Evolutionary conservation across 2,888 invertebrate species (phyloP), one percentile per base, ranked within the genome.

Genomic region (Notocelia uddmanniana): DNA sequence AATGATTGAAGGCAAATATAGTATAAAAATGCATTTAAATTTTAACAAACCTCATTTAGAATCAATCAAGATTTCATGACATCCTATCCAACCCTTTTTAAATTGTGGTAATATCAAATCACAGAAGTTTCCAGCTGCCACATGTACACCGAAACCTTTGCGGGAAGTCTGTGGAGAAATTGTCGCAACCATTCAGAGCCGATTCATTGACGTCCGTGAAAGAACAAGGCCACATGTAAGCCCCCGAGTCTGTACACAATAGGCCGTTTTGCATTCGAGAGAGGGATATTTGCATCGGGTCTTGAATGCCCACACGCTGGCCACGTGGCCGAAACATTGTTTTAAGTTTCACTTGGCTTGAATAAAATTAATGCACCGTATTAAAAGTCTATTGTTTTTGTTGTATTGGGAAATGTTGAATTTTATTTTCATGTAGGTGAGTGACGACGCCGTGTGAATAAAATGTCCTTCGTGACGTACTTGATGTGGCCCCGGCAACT

Each of bases 271-370:
- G 26, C 34, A 63, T 21, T 19, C 19, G 19, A 54, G 23, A 37
- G 19, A 37, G 34, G 23, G 31, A 37, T 60, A 87, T 89, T 89
- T 84, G 83, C 83, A 83, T 84, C 41, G 31, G 67, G 23, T 50
- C 74, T 72, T 72, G 76, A 75, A 69, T 74, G 75, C 75, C 78
- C 77, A 77, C 77, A 77, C 74, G 69, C 34, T 59, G 66, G n/a
- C 71, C 66, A 71, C 66, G 71, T 57, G 54, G 48, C 18, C n/a
- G 19, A 26, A 57, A 54, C 66, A 71, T 59, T 66, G 66, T 70
- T 71, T 64, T 19, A 50, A 71, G 59, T 71, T 71, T 71, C 71
- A 66, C 66, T 59, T 11, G 10, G 34, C 66, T 45, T 67, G 58
- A 64, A 70, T 70, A 64, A 58, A 66, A 66, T 71, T 66, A 60